Percentiles rank a stretch among this genome's conserved stretches.
phyloP scores from a whole-genome alignment of 2,888 invertebrate species.

The Stenichneumon culpator region DNA sequence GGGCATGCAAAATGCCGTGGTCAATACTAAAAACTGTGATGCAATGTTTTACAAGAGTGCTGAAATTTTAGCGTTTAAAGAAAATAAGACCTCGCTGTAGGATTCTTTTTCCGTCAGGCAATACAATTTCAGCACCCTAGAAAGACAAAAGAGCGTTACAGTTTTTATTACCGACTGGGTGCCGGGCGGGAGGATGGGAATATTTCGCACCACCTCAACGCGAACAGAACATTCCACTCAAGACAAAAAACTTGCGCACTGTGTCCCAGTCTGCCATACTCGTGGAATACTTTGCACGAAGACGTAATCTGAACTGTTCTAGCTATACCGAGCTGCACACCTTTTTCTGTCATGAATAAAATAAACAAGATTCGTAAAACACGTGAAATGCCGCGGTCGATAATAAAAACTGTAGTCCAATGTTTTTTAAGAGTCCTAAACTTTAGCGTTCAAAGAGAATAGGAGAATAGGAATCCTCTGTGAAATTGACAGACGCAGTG shows the following conservation, averaged over 20 bases:
- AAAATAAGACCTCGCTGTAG: neutral
- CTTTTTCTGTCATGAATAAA: neutral
- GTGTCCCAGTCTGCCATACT: neutral
- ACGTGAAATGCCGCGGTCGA: no score
- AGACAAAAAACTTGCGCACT: neutral
- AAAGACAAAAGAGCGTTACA: neutral
- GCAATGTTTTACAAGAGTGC: neutral
- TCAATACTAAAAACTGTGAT: neutral
- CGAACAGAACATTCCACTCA: neutral
- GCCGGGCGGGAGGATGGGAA: no score
- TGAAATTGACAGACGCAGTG: no score
- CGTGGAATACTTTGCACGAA: conserved; percentile 28
- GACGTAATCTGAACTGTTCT: conserved; percentile 6
- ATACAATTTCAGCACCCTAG: neutral
- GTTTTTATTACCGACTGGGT: neutral
- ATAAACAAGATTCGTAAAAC: no score
- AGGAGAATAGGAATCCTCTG: no score
- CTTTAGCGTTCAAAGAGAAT: no score
- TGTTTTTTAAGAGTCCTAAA: no score
- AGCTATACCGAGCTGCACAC: neutral
- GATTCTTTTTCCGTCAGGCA: neutral
- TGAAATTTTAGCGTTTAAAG: neutral
- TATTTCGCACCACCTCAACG: neutral
- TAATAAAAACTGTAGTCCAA: no score
- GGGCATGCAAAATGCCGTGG: neutral